These are phyloP conservation scores for Sceloporus tristichus DNA, from an alignment of 2,113 vertebrate species.

Conservation along the genomic window DNA sequence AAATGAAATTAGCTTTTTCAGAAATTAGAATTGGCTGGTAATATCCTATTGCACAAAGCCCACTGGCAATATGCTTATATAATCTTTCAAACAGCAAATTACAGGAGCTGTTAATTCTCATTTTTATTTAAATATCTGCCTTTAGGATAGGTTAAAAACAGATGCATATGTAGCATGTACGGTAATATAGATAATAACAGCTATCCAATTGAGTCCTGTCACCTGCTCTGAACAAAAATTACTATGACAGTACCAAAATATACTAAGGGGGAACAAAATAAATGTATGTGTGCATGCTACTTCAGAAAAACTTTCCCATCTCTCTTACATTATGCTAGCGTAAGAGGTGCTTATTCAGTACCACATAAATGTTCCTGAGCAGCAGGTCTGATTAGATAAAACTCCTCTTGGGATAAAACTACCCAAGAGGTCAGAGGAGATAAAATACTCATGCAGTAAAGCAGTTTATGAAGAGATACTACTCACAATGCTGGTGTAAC, in stretches of 20 bases:
- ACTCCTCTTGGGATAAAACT: not conserved
- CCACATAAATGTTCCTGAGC: not conserved
- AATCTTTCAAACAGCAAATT: not conserved
- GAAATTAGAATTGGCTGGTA: not conserved
- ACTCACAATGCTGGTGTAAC: not conserved
- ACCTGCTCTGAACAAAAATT: not conserved
- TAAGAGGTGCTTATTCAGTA: not conserved
- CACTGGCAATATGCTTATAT: not conserved
- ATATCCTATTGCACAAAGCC: not conserved
- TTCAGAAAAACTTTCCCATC: not conserved
- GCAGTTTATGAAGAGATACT: accelerated
- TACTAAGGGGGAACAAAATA: not conserved
- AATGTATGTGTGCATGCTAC: not conserved
- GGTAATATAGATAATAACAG: not conserved
- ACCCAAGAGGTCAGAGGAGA: constrained; percentile 4
- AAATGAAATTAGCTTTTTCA: not conserved
- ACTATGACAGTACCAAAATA: not conserved
- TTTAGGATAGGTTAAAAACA: not conserved
- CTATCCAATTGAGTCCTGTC: not conserved
- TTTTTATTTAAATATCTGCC: constrained; percentile 8
- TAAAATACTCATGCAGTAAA: not conserved
- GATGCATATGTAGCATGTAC: too few relatives aligned
- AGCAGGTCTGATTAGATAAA: not conserved
- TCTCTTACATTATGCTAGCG: not conserved
- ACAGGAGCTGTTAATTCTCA: not conserved